Evolutionary conservation across 2,888 invertebrate species (phyloP).

Genomic region (Microctonus aethiopoides): DNA sequence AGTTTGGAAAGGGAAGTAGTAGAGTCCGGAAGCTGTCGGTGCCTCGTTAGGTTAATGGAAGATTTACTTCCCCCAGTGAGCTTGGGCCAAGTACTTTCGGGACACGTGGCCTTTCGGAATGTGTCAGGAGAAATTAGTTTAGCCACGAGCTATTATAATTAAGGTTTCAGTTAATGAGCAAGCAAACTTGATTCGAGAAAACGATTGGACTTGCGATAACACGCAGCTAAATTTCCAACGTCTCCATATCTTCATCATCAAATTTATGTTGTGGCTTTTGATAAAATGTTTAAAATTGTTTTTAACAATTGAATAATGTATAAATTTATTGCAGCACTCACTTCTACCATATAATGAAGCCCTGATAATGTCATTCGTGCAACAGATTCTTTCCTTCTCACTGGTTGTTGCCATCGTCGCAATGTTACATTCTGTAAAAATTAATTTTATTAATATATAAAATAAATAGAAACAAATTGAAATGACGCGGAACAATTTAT

Average conservation of each 20-base stretch:
- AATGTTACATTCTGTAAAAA: slow-evolving; percentile 69
- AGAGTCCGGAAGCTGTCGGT: slow-evolving; percentile 39
- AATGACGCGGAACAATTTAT: neutral
- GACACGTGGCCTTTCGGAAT: slow-evolving; percentile 10
- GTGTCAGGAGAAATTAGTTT: slow-evolving; percentile 17
- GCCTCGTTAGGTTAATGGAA: slow-evolving; percentile 52
- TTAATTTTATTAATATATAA: neutral
- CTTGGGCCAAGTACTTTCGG: slow-evolving; percentile 8
- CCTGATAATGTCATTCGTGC: slow-evolving; percentile 85
- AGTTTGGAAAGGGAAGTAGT: slow-evolving; percentile 10
- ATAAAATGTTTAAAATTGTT: neutral
- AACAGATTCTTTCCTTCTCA: slow-evolving; percentile 81
- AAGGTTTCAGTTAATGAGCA: slow-evolving; percentile 7
- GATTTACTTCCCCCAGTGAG: slow-evolving; percentile 10
- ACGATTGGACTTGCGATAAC: neutral
- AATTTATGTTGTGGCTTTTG: no score
- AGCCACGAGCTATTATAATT: slow-evolving; percentile 15
- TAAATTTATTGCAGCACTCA: slow-evolving; percentile 68
- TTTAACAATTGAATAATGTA: neutral
- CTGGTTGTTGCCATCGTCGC: slow-evolving; percentile 65
- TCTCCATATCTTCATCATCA: neutral
- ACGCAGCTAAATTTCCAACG: neutral
- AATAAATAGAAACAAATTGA: neutral
- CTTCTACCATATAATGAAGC: slow-evolving; percentile 82
- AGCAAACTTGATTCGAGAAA: neutral